A percentile compares a stretch with the other conserved stretches of the same genome.
phyloP scores from a whole-genome alignment of 2,113 vertebrate genomes.

The Brachyhypopomus gauderio region DNA sequence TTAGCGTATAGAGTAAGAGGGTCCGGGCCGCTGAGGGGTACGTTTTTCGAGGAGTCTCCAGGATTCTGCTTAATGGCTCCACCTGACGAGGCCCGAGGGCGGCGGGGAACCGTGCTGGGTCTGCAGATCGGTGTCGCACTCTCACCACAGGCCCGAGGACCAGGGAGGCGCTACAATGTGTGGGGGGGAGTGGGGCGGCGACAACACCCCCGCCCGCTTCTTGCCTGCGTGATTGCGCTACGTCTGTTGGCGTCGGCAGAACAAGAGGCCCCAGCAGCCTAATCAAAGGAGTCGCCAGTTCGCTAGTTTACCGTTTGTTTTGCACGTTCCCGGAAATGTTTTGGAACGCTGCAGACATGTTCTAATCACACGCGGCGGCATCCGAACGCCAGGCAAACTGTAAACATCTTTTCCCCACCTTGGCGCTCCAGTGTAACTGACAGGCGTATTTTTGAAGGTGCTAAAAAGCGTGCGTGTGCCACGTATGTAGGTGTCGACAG shows the following conservation, averaged over 20 bases:
- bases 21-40: neutral
- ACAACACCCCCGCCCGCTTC: neutral
- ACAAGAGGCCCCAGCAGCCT: neutral
- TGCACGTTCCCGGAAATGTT: too few species aligned
- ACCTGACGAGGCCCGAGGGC: neutral
- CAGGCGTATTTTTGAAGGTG: conserved; percentile 13
- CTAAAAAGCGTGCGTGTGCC: neutral
- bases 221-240: conserved; percentile 2
- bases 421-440: neutral
- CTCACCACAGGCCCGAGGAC: neutral
- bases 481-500: neutral
- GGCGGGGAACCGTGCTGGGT: conserved; percentile 1
- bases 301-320: too few species aligned
- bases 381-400: neutral
- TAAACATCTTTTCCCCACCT: neutral
- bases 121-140: conserved; percentile 14
- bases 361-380: neutral
- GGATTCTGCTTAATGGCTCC: neutral
- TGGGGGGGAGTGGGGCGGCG: too few species aligned
- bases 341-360: neutral
- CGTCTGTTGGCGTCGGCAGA: conserved; percentile 6
- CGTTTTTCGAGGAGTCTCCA: neutral
- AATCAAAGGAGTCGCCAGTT: neutral
- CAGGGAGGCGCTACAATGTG: neutral
- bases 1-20: neutral